Evolutionary conservation across 1,140 invertebrate genomes (phyloP), one percentile per base, ranked within the genome.

Genomic region (Hyles vespertilio): DNA sequence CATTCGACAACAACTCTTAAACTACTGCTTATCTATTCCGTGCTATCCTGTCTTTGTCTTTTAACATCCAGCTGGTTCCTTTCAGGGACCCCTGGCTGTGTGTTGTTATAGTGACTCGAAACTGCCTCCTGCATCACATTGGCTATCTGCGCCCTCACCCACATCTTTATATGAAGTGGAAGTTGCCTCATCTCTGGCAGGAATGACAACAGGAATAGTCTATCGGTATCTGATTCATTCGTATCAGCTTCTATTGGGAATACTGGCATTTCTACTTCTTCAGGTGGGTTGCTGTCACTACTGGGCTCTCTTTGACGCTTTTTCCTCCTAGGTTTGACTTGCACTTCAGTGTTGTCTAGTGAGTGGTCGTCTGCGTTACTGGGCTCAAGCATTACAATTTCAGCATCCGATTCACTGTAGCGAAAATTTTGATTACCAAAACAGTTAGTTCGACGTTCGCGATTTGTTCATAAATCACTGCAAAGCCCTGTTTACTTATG

Each of bases 71-170:
- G 34, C 3, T 57, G 48, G 33, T 53, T 64, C 32, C 58, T 67
- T 5, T 58, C 57, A n/a, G 49, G 56, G 58, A 48, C 36, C 10
- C 64, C 62, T 0, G 72, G 72, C 5, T 50, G 47, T 0, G 67
- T 67, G 40, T 84, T 81, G 11, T 70, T 75, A 51, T 79, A 83
- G 47, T 88, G 79, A 22, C 72, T 70, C 0, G 61, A 61, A 0
- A 87, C 84, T 0, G 85, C 85, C 53, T 88, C 81, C 56, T 89
- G 84, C 84, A 89, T 87, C 0, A 81, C 61, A 49, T 75, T 84
- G 0, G 86, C 86, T 36, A 89, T 81, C 68, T 84, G 80, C 0
- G 81, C 77, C 3, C 85, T 56, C 44, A 76, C 82, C 85, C 85
- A 88, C 85, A 88, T 88, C 64, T 87, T 87, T 22, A 87, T 75